Evolutionary conservation across 2,113 vertebrate genomes (phyloP), one percentile per base, ranked within the genome.

Genomic region (Miniopterus natalensis): DNA sequence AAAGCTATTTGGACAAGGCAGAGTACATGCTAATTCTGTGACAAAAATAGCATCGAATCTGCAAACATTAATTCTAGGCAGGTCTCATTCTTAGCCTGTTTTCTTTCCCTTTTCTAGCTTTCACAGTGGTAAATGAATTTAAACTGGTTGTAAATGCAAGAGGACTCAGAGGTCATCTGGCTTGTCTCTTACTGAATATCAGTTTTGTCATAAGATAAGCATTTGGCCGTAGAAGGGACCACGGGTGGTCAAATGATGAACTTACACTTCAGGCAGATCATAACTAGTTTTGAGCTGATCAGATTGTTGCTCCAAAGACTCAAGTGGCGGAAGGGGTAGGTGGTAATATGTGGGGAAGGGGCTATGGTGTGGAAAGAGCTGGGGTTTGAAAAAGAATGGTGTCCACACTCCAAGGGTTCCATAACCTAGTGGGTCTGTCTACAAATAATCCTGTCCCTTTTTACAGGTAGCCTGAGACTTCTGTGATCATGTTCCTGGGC

Each of bases 41-140:
- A 94, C 85, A 88, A 92, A 96, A 95, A 97, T 96, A 96, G 88
- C 81, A 71, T 55, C 51, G 25, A 92, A 93, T 97, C 93, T 96
- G 89, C 79, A 96, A 92, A 89, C 89, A 95, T 96, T 95, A 95
- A 96, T 96, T 94, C 89, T 81, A 80, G 65, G 55, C 96, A 83
- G 95, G 87, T 83, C 68, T 96, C 65, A 88, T 92, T 96, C 79
- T 93, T 83, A 95, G 83, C 36, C 36, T 78, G 42, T 61, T 86
- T 83, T 65, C 23, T 79, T 85, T 71, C 21, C 51, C 40, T 66
- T 61, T 93, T 90, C 75, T 84, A 77, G 85, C 29, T 95, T 96
- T 86, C 90, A 73, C 77, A 71, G n/a, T 93, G 85, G 80, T 87
- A 94, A 97, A 51, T 86, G 93, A 89, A 90, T 93, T 96, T 93